A percentile compares a stretch with the other conserved stretches of the same genome.
Conservation (phyloP, 2,797 vertebrate species). For the Lycodopsis pacificus region DNA sequence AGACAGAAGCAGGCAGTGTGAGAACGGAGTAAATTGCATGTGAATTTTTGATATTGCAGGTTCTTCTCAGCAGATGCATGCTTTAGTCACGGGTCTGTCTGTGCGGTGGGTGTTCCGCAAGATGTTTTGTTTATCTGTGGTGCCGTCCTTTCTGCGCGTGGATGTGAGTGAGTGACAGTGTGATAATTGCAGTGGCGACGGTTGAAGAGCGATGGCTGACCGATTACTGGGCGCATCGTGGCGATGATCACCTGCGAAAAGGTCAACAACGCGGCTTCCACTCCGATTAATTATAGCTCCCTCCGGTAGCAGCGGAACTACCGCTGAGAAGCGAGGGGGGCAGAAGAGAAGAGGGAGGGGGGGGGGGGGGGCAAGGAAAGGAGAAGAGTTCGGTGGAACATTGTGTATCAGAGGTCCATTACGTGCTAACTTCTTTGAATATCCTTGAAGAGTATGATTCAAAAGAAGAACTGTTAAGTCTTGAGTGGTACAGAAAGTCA, state of each 20-base stretch:
- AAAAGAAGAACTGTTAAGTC: neutral
- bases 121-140: constrained; percentile 36
- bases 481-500: neutral
- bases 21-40: constrained; percentile 52
- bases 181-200: constrained; percentile 79
- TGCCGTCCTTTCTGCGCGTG: constrained; percentile 42
- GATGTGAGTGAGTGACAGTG: constrained; percentile 65
- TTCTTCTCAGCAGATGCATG: constrained; percentile 34
- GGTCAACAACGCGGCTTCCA: constrained; percentile 86
- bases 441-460: constrained; percentile 9
- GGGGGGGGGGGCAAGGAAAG: constrained; percentile 12
- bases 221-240: constrained; percentile 82
- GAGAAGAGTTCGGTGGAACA: constrained; percentile 18
- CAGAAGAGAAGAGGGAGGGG: constrained; percentile 6
- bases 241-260: constrained; percentile 86
- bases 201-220: constrained; percentile 81
- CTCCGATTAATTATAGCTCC: constrained; percentile 85
- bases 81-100: constrained; percentile 13
- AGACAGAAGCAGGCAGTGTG: constrained; percentile 35
- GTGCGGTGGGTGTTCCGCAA: constrained; percentile 22
- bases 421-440: constrained; percentile 14
- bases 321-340: constrained; percentile 54
- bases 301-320: constrained; percentile 60
- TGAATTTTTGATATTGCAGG: constrained; percentile 36
- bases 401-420: constrained; percentile 15